Evolutionary conservation across 2,888 invertebrate species (phyloP), one percentile per base, ranked within the genome.

Genomic region (Tuberolachnus salignus): DNA sequence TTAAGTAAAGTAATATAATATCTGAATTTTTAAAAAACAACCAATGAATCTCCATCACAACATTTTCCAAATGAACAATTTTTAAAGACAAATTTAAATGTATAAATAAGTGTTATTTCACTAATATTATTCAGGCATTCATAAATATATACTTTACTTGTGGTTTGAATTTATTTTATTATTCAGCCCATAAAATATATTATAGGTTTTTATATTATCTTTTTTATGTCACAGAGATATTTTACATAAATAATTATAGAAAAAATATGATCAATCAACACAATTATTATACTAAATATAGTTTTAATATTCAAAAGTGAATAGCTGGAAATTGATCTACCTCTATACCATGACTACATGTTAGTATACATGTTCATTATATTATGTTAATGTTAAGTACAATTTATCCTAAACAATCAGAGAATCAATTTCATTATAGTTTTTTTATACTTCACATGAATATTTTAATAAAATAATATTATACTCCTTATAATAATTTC

Each of bases 401-500:
- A n/a, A 46, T 46, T 46, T 13, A 46, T 10, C 10, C 46, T 13
- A 9, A 69, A 51, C 42, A n/a, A 19, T 42, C 14, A 34, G 26
- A 34, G 14, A 53, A 69, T 69, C 42, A n/a, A n/a, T 69, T 14
- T 53, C 14, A 42, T 42, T 26, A n/a, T n/a, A n/a, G 42, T 63
- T 14, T 14, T 42, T 19, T 19, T 1, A 8, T 61, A 34, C 34
- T 34, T 34, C 34, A 34, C 34, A 34, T 11, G 11, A n/a, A n/a
- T 61, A 34, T n/a, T 10, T 34, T 61, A 34, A 34, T 10, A 3
- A 59, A 34, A n/a, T 9, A 55, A 19, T 55, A 1, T 55, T 10
- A 11, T 2, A 55, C 9, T 3, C n/a, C n/a, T 21, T 19, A 11
- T 19, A 19, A 1, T 59, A 6, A 23, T 34, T 61, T 61, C 10